Conservation (phyloP, 2,113 vertebrate species). For the Clinocottus analis region DNA sequence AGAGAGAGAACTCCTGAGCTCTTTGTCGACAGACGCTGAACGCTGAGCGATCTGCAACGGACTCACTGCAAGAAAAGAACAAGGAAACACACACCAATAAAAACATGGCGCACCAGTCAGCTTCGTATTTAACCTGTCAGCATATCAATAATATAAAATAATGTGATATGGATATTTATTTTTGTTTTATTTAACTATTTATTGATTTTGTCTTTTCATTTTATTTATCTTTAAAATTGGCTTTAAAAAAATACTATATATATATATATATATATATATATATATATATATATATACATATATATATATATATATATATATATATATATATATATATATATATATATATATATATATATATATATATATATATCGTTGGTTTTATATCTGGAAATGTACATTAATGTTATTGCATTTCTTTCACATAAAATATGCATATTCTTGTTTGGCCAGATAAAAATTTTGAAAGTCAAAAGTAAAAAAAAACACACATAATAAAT, state of each 20-base stretch:
- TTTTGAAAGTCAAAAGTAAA: too few species aligned
- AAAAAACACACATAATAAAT: too few species aligned
- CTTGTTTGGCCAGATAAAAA: background rate
- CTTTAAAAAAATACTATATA: background rate
- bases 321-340: too few species aligned
- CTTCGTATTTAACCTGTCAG: background rate
- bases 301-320: too few species aligned
- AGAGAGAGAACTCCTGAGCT: slow-evolving; percentile 50
- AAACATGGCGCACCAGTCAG: background rate
- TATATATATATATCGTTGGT: too few species aligned
- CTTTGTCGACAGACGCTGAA: slow-evolving; percentile 64
- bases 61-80: slow-evolving; percentile 57
- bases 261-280: background rate
- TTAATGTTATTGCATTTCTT: background rate
- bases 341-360: too few species aligned
- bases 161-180: background rate
- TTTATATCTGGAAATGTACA: too few species aligned
- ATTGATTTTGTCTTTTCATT: background rate
- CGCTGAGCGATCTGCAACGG: slow-evolving; percentile 71
- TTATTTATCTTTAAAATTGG: background rate
- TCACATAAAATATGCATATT: background rate
- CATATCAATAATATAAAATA: background rate
- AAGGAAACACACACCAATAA: background rate
- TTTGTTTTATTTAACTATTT: background rate
- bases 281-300: too few species aligned